phyloP scores from a whole-genome alignment of 2,113 vertebrate species.

The Emydocephalus ijimae region DNA sequence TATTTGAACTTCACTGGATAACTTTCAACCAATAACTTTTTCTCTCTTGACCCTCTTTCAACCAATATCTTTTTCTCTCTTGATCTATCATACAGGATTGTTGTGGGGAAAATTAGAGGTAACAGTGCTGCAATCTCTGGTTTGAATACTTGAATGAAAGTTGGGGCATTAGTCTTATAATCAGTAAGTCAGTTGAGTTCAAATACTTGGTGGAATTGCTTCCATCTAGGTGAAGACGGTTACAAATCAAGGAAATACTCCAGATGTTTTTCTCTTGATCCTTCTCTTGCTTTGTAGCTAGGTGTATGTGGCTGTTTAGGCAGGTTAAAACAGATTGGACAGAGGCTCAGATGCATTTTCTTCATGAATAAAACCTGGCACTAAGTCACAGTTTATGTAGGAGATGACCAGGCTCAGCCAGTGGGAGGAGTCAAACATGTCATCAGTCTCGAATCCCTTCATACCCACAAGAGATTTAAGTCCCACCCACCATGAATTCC shows the following conservation, averaged over 20 bases:
- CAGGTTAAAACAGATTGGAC: not conserved
- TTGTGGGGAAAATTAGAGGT: not conserved
- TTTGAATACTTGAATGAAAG: not conserved
- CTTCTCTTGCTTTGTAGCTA: not conserved
- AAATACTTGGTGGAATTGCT: not conserved
- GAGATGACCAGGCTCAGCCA: too few species aligned
- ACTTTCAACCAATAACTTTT: not conserved
- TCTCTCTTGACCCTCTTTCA: not conserved
- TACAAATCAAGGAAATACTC: not conserved
- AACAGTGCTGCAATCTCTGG: not conserved
- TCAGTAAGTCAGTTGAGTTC: not conserved
- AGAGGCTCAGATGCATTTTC: not conserved
- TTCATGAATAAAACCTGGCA: not conserved
- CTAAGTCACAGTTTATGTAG: not conserved
- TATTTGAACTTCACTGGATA: not conserved
- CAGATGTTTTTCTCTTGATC: not conserved
- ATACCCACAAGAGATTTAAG: too few species aligned
- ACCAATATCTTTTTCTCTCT: not conserved
- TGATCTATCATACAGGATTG: not conserved
- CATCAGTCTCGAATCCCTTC: too few species aligned
- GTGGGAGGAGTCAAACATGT: too few species aligned
- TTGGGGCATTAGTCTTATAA: not conserved
- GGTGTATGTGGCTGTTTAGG: not conserved
- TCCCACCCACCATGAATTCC: too few species aligned
- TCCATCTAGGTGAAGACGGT: not conserved